Evolutionary conservation across 2,888 invertebrate genomes (phyloP), one percentile per base, ranked within the genome.

Genomic region (Dorcus hopei): DNA sequence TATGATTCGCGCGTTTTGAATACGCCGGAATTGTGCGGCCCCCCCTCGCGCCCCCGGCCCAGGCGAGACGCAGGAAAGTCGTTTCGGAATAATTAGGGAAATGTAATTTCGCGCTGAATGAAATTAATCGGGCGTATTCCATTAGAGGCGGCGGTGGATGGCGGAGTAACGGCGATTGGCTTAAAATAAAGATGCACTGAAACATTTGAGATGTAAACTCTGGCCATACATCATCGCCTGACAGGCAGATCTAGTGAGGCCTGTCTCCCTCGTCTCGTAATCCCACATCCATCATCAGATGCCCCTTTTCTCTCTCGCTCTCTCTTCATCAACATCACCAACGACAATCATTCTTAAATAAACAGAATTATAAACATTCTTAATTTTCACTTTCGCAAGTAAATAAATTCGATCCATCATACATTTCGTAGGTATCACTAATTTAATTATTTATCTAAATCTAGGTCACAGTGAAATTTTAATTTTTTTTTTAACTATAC

Each of bases 151-250:
- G 19, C 19, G 19, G 5, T 4, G 14, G 14, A 14, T 14, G 26
- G 26, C 65, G 60, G 65, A 67, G 67, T 67, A 61, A 62, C 62
- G 61, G 64, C 66, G 65, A 65, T 68, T 68, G 68, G 65, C 65
- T 60, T 64, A 64, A 65, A 65, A 68, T 67, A 65, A 65, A 64
- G 68, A 65, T 63, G 65, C 65, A 65, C 54, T 55, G 64, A 57
- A 63, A 66, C 65, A 67, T 68, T 68, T 68, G 68, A 67, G 66
- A 68, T 68, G 68, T 68, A 68, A 68, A 68, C 68, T 68, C 55
- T 54, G 61, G 64, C 57, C 66, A 67, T 68, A 68, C 64, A 68
- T 68, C 68, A 68, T 67, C 66, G 61, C 56, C 50, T 59, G 59
- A 59, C 66, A 67, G 65, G 65, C 64, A 61, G 66, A 65, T 66